A percentile compares a stretch with the other conserved stretches of the same genome.
Evolutionary conservation across 2,113 vertebrate species (phyloP).

Genomic region (Anoplopoma fimbria): DNA sequence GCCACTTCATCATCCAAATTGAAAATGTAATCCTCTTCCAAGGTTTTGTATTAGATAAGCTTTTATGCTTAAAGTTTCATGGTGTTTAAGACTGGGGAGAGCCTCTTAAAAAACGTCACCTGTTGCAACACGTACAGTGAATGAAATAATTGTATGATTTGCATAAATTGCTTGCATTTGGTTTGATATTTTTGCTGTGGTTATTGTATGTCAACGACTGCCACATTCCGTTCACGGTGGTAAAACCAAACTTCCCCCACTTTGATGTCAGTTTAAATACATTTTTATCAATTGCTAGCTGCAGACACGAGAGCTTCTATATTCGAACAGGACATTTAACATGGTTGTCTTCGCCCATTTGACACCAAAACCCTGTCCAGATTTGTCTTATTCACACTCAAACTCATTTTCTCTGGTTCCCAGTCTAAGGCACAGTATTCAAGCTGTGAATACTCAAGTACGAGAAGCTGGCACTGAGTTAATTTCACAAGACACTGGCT

Average conservation of each 20-base stretch:
- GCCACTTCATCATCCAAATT: background rate
- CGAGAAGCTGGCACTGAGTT: constrained; percentile 8
- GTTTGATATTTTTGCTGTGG: background rate
- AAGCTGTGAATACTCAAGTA: constrained; percentile 3
- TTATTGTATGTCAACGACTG: background rate
- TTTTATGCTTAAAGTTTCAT: background rate
- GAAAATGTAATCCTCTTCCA: background rate
- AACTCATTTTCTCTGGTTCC: constrained; percentile 2
- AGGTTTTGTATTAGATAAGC: background rate
- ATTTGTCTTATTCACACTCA: constrained; percentile 5
- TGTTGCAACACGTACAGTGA: background rate
- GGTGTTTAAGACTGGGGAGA: background rate
- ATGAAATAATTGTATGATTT: background rate
- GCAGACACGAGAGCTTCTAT: background rate
- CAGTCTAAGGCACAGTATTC: background rate
- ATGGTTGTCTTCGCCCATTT: background rate
- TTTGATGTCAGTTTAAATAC: background rate
- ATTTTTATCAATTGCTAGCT: background rate
- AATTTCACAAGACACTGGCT: constrained; percentile 14
- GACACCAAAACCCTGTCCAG: constrained; percentile 2
- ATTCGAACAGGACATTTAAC: background rate
- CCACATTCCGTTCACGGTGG: background rate
- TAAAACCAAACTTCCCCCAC: background rate
- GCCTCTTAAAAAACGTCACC: background rate
- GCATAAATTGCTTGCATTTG: background rate